phyloP scores from a whole-genome alignment of 2,888 invertebrate species.

The Drosophila diplacantha region DNA sequence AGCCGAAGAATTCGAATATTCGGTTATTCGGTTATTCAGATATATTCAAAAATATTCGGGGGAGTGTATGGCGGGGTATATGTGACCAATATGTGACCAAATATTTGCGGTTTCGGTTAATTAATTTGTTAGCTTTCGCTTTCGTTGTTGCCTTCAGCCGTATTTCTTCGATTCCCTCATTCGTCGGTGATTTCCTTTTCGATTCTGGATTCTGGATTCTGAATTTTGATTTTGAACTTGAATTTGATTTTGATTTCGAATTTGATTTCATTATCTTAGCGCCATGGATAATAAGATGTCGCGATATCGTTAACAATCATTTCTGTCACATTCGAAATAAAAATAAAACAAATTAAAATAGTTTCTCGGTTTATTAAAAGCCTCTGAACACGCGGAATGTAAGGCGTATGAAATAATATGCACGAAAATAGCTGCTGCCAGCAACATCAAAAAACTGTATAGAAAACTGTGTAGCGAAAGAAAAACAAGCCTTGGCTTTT shows the following conservation, averaged over 20 bases:
- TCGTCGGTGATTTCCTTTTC: not conserved
- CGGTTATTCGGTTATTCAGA: not conserved
- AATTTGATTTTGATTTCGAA: conserved; percentile 3
- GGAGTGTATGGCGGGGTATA: conserved; percentile 6
- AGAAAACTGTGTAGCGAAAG: conserved; percentile 11
- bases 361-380: conserved; percentile 47
- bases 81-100: conserved; percentile 23
- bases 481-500: conserved; percentile 32
- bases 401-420: conserved; percentile 61
- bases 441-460: conserved; percentile 22
- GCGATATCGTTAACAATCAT: conserved; percentile 66
- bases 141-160: conserved; percentile 37
- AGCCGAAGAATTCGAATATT: conserved; percentile 36
- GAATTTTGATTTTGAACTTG: not conserved
- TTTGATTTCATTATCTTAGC: conserved; percentile 26
- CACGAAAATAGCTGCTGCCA: conserved; percentile 58
- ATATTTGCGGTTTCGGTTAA: conserved; percentile 48
- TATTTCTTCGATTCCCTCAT: not conserved
- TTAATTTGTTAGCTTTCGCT: conserved; percentile 61
- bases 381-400: conserved; percentile 29
- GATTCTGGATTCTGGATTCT: not conserved
- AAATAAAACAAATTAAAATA: conserved; percentile 69
- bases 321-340: conserved; percentile 62
- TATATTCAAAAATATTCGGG: conserved; percentile 3
- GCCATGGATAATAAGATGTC: conserved; percentile 44